Evolutionary conservation across 2,797 vertebrate genomes (phyloP), one percentile per base, ranked within the genome.

Genomic region (Muscicapa comitata): DNA sequence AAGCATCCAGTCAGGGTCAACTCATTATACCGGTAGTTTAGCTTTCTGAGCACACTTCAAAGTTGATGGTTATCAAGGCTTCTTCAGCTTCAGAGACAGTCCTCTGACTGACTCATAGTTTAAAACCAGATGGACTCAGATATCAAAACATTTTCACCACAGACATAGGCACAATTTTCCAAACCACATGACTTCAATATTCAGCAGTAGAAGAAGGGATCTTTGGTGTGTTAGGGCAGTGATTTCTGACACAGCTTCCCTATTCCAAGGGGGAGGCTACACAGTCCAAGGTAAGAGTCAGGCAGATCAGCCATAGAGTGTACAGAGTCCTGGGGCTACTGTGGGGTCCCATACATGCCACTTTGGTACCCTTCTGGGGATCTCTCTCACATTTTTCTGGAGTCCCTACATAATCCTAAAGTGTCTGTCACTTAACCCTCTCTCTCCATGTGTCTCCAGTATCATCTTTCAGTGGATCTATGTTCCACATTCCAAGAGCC

Each of bases 321-420:
- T 20, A 40, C 7, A 10, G 8, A 61, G 11, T 29, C 6, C 31
- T 55, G 51, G 23, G 35, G 24, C 47, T 33, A 61, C 19, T 0
- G 0, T 5, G 4, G 4, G 31, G 19, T 66, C 25, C 18, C 53
- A 31, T 24, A 47, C 8, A 43, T 19, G 11, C 33, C 35, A 16
- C 16, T 53, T 66, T 43, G 11, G 5, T 29, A 66, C 50, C 20
- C 31, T 63, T 20, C 28, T 10, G 6, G 6, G 20, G 7, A 66
- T 6, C 5, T 68, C 33, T 33, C 31, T 54, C 21, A 42, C 5
- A 31, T 23, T 77, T 25, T 84, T 77, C 77, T 31, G 10, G 53
- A 66, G 35, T 43, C 10, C 23, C 61, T 63, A 21, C 13, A 40
- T 3, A 77, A 59, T 42, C 7, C 29, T 50, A 1, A 70, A 54